These are phyloP conservation scores for Martes martes DNA, from an alignment of 2,113 vertebrate genomes.

Conservation along the genomic window DNA sequence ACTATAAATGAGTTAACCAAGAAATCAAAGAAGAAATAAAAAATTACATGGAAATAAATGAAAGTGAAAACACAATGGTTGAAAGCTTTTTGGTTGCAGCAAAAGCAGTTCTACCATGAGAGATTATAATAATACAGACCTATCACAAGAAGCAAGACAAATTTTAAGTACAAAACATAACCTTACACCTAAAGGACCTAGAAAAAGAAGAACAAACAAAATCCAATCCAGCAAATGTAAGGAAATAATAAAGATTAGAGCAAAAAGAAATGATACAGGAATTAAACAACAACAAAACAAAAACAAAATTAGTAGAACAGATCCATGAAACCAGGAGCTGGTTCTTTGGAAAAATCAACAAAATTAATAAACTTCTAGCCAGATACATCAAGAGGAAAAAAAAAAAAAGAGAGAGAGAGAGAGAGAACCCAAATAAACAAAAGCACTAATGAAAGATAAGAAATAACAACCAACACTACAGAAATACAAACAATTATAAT, in stretches of 20 bases:
- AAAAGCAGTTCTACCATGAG: background rate
- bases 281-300: background rate
- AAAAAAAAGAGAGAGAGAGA: background rate
- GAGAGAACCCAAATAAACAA: background rate
- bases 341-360: background rate
- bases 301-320: background rate
- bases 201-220: background rate
- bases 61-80: background rate
- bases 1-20: background rate
- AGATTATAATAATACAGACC: background rate
- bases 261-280: background rate
- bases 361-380: background rate
- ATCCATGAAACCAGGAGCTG: background rate
- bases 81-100: background rate
- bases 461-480: background rate
- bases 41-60: background rate
- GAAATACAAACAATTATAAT: background rate
- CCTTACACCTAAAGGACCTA: background rate
- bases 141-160: background rate
- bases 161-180: background rate
- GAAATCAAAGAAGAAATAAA: background rate
- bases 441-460: background rate
- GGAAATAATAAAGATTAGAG: background rate
- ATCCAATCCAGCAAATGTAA: background rate
- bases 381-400: background rate